Percentiles rank a stretch among this genome's conserved stretches.
phyloP scores from a whole-genome alignment of 2,113 vertebrate genomes.

The Pangasianodon hypophthalmus region DNA sequence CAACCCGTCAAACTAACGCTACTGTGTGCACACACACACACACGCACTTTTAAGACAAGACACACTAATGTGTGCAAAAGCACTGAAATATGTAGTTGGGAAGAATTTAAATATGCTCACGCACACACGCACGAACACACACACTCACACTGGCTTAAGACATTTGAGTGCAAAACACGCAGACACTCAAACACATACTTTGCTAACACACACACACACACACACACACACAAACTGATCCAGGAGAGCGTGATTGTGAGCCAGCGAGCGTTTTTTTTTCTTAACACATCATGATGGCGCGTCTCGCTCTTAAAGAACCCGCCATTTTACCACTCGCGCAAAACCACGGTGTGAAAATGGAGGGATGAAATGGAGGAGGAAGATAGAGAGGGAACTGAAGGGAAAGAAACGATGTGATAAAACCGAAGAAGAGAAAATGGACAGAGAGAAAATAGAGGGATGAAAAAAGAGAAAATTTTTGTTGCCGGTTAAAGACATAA shows the following conservation, averaged over 20 bases:
- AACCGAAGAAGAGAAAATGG: background rate
- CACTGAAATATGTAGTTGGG: background rate
- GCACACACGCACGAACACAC: background rate
- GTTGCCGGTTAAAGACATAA: background rate
- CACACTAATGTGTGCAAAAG: background rate
- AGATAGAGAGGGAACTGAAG: background rate
- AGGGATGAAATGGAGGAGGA: conserved; percentile 15
- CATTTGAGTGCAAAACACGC: conserved; percentile 12
- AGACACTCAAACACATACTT: background rate
- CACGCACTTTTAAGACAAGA: background rate
- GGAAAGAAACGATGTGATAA: background rate
- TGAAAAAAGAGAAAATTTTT: background rate
- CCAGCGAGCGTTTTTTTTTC: conserved; percentile 11
- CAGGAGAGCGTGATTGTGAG: conserved; percentile 19
- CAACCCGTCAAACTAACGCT: conserved; percentile 1
- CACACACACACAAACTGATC: conserved; percentile 25
- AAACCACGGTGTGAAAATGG: conserved; percentile 29
- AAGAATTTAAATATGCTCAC: background rate
- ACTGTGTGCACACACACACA: background rate
- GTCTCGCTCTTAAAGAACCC: conserved; percentile 28
- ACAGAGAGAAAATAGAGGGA: background rate
- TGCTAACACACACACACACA: conserved; percentile 16
- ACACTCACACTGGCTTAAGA: background rate
- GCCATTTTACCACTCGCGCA: conserved; percentile 17
- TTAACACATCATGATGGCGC: conserved; percentile 14